Conservation (phyloP, 2,797 vertebrate species). For the Brotula barbata region DNA sequence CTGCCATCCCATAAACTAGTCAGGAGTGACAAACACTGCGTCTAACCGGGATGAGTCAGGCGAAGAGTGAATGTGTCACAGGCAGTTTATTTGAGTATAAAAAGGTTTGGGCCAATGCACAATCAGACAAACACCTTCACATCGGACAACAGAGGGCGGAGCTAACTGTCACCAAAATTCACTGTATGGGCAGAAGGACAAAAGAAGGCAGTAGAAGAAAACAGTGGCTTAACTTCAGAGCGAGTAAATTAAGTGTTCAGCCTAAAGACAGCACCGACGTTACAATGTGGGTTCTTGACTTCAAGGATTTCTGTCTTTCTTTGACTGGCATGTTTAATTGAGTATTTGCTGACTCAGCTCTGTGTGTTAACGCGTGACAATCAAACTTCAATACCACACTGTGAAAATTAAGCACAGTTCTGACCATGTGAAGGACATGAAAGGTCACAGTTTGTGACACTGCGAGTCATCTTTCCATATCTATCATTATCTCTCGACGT, state of each 20-base stretch:
- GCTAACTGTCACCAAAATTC: constrained; percentile 24
- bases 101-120: constrained; percentile 1
- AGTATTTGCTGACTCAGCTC: not conserved
- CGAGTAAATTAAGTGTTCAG: not conserved
- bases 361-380: not conserved
- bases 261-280: constrained; percentile 6
- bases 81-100: constrained; percentile 7
- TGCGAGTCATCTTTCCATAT: no score
- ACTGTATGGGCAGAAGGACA: constrained; percentile 19
- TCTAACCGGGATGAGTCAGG: constrained; percentile 2
- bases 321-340: constrained; percentile 1
- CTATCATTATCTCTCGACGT: no score
- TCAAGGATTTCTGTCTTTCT: not conserved
- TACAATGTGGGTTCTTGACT: not conserved
- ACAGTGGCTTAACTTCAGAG: constrained; percentile 5
- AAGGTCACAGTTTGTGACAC: no score
- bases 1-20: not conserved
- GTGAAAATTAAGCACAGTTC: no score
- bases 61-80: constrained; percentile 8
- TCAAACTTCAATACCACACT: no score
- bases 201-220: no score
- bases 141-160: constrained; percentile 27
- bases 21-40: not conserved
- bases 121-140: not conserved
- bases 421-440: no score